phyloP scores from a whole-genome alignment of 2,797 vertebrate genomes.

The Lacerta viridis region DNA sequence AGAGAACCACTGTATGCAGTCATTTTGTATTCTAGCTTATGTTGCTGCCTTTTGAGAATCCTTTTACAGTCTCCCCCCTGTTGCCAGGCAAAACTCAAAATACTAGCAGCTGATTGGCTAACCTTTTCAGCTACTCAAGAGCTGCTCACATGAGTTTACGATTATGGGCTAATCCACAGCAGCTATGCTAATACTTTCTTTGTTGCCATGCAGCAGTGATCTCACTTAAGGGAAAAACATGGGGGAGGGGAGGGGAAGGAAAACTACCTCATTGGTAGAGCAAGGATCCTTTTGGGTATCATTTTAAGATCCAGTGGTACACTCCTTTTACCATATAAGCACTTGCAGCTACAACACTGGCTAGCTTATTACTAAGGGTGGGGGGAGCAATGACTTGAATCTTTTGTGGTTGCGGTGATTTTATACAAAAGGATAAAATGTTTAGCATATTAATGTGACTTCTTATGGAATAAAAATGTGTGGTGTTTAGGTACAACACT shows the following conservation, averaged over 20 bases:
- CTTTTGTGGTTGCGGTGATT: slow-evolving; percentile 9
- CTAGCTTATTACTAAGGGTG: slow-evolving; percentile 29
- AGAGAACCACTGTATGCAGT: slow-evolving; percentile 45
- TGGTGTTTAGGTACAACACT: neutral
- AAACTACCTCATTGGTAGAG: slow-evolving; percentile 41
- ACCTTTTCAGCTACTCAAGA: slow-evolving; percentile 60
- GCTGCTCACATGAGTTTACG: slow-evolving; percentile 65
- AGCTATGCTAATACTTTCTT: slow-evolving; percentile 59
- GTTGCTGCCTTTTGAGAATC: slow-evolving; percentile 59
- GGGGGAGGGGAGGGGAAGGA: neutral
- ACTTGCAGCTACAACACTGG: neutral
- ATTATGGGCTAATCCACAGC: slow-evolving; percentile 61
- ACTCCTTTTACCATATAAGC: slow-evolving; percentile 34
- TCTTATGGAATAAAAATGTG: neutral
- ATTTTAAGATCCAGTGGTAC: slow-evolving; percentile 41
- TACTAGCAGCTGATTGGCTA: slow-evolving; percentile 77
- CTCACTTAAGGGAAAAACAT: slow-evolving; percentile 45
- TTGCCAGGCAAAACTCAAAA: slow-evolving; percentile 80
- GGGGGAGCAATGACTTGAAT: slow-evolving; percentile 41
- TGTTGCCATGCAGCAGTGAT: slow-evolving; percentile 58
- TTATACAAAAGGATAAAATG: neutral
- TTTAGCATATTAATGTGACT: neutral
- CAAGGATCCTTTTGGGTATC: slow-evolving; percentile 16
- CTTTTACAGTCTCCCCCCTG: slow-evolving; percentile 63
- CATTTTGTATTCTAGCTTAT: slow-evolving; percentile 50